phyloP scores from a whole-genome alignment of 2,113 vertebrate species.

The Cyanoramphus novaezelandiae region DNA sequence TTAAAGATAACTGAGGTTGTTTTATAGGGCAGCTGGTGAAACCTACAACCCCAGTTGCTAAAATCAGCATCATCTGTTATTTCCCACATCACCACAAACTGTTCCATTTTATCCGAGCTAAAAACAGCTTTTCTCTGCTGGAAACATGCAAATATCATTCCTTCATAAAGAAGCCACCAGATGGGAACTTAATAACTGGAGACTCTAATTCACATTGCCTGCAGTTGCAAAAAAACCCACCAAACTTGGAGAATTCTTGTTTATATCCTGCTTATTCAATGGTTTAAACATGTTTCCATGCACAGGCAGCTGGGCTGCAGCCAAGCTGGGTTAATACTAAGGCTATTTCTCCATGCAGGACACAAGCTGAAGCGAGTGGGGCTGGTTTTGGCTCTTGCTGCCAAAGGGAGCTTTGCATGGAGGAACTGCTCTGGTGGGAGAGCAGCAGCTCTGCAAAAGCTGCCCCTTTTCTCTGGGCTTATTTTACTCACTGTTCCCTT shows the following conservation, averaged over 20 bases:
- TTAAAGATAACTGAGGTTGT: conserved; percentile 32
- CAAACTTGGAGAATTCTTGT: conserved; percentile 64
- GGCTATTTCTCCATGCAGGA: not conserved
- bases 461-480: conserved; percentile 24
- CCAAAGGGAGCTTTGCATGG: not conserved
- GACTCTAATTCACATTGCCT: conserved; percentile 51
- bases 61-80: conserved; percentile 69
- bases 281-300: conserved; percentile 42
- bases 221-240: conserved; percentile 49
- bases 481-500: conserved; percentile 31
- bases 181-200: conserved; percentile 72
- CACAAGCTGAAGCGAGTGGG: not conserved
- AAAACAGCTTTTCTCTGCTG: conserved; percentile 72
- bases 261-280: conserved; percentile 29
- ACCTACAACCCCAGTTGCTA: conserved; percentile 67
- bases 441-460: not conserved
- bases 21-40: conserved; percentile 61
- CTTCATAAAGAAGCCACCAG: conserved; percentile 67
- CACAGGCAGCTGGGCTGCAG: not conserved
- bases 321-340: not conserved
- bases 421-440: not conserved
- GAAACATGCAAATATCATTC: conserved; percentile 72
- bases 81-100: conserved; percentile 38
- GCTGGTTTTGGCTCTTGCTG: not conserved
- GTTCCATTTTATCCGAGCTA: conserved; percentile 67